These are phyloP conservation scores for Temnothorax rugatulus DNA, from an alignment of 2,888 invertebrate species.

Conservation along the genomic window DNA sequence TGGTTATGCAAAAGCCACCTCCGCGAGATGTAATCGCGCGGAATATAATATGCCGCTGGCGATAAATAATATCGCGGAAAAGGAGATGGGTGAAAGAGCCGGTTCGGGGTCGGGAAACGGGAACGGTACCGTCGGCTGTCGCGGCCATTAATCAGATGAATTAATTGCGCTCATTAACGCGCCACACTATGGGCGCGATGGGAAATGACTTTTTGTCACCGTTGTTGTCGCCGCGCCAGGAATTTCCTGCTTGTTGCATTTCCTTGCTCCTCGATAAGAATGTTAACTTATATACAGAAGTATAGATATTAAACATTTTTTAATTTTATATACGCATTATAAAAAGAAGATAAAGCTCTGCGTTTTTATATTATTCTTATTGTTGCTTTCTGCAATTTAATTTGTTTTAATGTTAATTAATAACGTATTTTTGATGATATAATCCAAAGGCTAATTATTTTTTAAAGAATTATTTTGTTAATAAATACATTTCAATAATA, in stretches of 20 bases:
- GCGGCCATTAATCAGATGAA: slow-evolving; percentile 77
- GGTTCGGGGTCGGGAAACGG: slow-evolving; percentile 32
- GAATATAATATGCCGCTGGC: slow-evolving; percentile 60
- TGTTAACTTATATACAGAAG: neutral
- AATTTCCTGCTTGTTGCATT: slow-evolving; percentile 30
- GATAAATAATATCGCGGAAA: slow-evolving; percentile 43
- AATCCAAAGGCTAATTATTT: neutral
- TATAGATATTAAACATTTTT: neutral
- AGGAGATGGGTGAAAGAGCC: slow-evolving; percentile 5
- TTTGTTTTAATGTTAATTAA: neutral
- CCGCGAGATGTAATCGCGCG: slow-evolving; percentile 50
- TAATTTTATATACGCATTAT: neutral
- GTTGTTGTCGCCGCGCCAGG: slow-evolving; percentile 1
- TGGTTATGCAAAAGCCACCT: slow-evolving; percentile 66
- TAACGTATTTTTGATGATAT: neutral
- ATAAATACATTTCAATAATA: neutral
- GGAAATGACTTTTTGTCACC: slow-evolving; percentile 38
- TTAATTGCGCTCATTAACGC: slow-evolving; percentile 81
- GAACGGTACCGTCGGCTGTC: slow-evolving; percentile 70
- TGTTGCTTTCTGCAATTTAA: neutral
- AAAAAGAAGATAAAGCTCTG: neutral
- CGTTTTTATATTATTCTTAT: neutral
- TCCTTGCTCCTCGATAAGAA: slow-evolving; percentile 18
- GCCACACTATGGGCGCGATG: slow-evolving; percentile 44
- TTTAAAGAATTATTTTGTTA: neutral